Evolutionary conservation across 2,797 vertebrate species (phyloP).

Genomic region (Okamejei kenojei): DNA sequence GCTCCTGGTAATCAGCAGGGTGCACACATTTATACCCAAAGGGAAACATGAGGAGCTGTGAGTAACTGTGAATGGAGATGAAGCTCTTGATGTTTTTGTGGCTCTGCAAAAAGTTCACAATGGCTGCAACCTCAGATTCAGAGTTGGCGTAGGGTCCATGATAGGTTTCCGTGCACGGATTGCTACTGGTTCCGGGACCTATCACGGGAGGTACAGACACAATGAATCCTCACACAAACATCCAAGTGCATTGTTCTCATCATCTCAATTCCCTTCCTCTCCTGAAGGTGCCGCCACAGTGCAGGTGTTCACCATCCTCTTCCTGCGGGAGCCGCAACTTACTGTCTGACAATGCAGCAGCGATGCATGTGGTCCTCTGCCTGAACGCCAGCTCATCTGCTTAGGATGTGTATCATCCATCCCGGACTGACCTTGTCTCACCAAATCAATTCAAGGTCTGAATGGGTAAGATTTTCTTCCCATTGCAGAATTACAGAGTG

Average conservation of each 20-base stretch:
- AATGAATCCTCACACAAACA: background rate
- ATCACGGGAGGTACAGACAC: background rate
- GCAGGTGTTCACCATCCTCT: background rate
- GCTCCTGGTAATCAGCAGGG: constrained; percentile 57
- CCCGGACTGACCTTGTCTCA: too few relatives aligned
- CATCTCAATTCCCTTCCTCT: background rate
- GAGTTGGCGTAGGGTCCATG: constrained; percentile 70
- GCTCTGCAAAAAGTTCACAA: constrained; percentile 78
- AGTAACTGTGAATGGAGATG: constrained; percentile 88
- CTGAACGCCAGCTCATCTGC: too few relatives aligned
- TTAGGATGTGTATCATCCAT: too few relatives aligned
- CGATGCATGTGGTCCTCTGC: too few relatives aligned
- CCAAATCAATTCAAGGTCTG: too few relatives aligned
- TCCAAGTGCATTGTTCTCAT: background rate
- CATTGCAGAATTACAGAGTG: too few relatives aligned
- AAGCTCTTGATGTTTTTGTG: constrained; percentile 84
- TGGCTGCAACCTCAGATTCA: constrained; percentile 79
- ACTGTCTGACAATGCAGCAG: background rate
- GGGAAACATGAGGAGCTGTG: constrained; percentile 87
- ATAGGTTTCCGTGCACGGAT: constrained; percentile 74
- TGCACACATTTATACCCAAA: constrained; percentile 69
- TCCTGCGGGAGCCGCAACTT: background rate
- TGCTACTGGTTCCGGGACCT: constrained; percentile 70
- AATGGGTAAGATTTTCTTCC: too few relatives aligned
- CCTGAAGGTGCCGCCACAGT: background rate